Conservation (phyloP, 30 jellyfish, hydroid and myxozoan species). For the Aurelia coerulea region DNA sequence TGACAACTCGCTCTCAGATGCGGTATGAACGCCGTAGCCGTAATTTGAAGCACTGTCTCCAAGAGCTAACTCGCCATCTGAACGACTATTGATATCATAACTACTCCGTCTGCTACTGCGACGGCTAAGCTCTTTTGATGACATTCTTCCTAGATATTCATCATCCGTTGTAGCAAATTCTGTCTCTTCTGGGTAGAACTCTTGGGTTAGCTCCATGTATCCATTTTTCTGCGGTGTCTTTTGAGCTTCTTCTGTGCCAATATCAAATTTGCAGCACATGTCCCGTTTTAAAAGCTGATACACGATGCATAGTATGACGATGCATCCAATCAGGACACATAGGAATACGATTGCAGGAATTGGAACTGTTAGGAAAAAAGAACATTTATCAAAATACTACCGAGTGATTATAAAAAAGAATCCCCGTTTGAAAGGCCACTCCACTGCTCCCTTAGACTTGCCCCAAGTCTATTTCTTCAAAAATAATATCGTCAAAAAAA, state of each 20-base stretch:
- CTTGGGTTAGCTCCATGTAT: constrained; percentile 85
- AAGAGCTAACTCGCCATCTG: constrained; percentile 86
- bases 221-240: constrained; percentile 84
- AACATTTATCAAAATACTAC: background rate
- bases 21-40: constrained; percentile 84
- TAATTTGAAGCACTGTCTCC: constrained; percentile 92
- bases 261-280: constrained; percentile 94
- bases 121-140: constrained; percentile 84
- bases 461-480: no score
- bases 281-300: constrained; percentile 91
- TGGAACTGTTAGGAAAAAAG: constrained; percentile 61
- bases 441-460: no score
- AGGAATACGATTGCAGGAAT: constrained; percentile 93
- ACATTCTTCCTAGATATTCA: constrained; percentile 80
- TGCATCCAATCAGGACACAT: constrained; percentile 91
- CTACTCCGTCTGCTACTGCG: constrained; percentile 95
- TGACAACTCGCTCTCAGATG: constrained; percentile 78
- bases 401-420: background rate
- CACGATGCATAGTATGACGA: constrained; percentile 82
- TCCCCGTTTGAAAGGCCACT: background rate
- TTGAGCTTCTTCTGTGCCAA: constrained; percentile 77
- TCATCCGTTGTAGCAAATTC: constrained; percentile 91
- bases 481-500: no score
- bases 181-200: constrained; percentile 87
- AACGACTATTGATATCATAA: constrained; percentile 81